These are phyloP conservation scores for Hydriomena furcata DNA, from an alignment of 2,888 invertebrate genomes.

Conservation along the genomic window DNA sequence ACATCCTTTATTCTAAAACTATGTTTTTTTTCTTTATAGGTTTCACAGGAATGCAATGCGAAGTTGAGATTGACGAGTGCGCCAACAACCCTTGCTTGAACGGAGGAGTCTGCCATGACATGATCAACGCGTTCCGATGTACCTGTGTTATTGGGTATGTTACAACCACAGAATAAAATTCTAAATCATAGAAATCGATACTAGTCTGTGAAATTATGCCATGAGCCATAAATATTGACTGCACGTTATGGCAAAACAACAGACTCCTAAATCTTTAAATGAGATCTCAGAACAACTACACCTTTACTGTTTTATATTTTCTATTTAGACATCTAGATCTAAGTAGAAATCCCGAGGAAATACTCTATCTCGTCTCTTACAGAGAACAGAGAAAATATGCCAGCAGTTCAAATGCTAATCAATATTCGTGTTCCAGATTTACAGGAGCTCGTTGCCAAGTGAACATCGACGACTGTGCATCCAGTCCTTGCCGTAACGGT, in stretches of 20 bases:
- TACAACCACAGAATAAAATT: too few relatives aligned
- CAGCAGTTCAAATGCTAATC: not conserved
- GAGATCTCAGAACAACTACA: too few relatives aligned
- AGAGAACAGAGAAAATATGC: not conserved
- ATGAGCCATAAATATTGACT: too few relatives aligned
- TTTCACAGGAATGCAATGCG: slow-evolving; percentile 95
- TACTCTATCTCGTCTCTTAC: not conserved
- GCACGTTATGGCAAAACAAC: too few relatives aligned
- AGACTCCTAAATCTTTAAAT: too few relatives aligned
- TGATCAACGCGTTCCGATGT: slow-evolving; percentile 94
- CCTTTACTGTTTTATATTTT: too few relatives aligned
- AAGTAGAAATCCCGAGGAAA: too few relatives aligned
- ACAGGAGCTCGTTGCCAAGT: slow-evolving; percentile 93
- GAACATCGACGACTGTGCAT: slow-evolving; percentile 95
- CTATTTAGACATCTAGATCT: too few relatives aligned
- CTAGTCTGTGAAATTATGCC: too few relatives aligned
- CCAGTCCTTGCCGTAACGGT: slow-evolving; percentile 94
- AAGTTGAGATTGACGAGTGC: slow-evolving; percentile 96
- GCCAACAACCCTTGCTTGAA: slow-evolving; percentile 93
- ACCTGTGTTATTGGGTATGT: slow-evolving; percentile 90
- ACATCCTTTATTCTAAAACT: not conserved
- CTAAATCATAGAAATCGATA: too few relatives aligned
- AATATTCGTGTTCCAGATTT: slow-evolving; percentile 76
- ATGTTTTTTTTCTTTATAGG: slow-evolving; percentile 74
- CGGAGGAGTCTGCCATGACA: slow-evolving; percentile 93